Evolutionary conservation across 53 echinoderm and acorn worm species (phyloP).

Genomic region (Crossaster papposus): DNA sequence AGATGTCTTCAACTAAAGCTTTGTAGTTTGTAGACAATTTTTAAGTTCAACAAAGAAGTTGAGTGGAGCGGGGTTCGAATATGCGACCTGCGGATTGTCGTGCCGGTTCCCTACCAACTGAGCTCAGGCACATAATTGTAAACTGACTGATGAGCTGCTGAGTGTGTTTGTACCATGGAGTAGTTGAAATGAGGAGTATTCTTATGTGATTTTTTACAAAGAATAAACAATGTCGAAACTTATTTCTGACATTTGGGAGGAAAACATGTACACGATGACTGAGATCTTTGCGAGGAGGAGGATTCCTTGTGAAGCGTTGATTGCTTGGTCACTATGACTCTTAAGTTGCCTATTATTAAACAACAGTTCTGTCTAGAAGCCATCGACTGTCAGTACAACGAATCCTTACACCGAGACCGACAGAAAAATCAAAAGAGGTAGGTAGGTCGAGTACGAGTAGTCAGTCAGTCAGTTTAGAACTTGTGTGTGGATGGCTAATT

Average conservation of each 20-base stretch:
- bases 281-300: neutral
- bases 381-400: slow-evolving; percentile 50
- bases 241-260: neutral
- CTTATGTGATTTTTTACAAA: too few species aligned
- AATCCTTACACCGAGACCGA: slow-evolving; percentile 38
- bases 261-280: neutral
- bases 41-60: too few species aligned
- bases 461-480: neutral
- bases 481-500: neutral
- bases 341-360: slow-evolving; percentile 54
- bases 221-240: neutral
- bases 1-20: too few species aligned
- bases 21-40: too few species aligned
- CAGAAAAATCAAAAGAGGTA: slow-evolving; percentile 38
- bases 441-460: too few species aligned
- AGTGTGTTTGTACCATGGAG: too few species aligned
- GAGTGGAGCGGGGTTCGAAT: too few species aligned
- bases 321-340: slow-evolving; percentile 38
- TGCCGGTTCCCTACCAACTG: too few species aligned
- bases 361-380: slow-evolving; percentile 61
- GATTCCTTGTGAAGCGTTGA: neutral
- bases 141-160: too few species aligned
- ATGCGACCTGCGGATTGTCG: too few species aligned
- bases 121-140: too few species aligned
- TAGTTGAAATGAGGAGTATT: too few species aligned